A percentile compares a stretch with the other conserved stretches of the same genome.
Conservation (phyloP, 2,113 vertebrate genomes). For the Aix galericulata region DNA sequence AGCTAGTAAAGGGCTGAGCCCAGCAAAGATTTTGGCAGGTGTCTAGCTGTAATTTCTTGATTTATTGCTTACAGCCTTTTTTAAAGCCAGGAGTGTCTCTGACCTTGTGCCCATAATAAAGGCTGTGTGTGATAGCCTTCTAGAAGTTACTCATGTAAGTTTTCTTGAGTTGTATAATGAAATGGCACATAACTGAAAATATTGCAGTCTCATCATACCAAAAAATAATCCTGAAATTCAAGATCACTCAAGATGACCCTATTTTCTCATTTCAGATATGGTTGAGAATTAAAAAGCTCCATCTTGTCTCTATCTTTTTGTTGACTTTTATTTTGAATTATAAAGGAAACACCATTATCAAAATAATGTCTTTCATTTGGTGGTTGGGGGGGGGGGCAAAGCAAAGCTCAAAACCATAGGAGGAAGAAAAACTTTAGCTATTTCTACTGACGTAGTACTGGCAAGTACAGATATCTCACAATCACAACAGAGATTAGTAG, state of each 20-base stretch:
- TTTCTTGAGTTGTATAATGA: neutral
- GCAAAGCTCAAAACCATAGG: neutral
- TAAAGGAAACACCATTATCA: conserved; percentile 28
- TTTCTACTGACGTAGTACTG: conserved; percentile 1
- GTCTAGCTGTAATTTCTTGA: neutral
- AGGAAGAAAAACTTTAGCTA: conserved; percentile 53
- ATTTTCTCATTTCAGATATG: neutral
- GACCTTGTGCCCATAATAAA: neutral
- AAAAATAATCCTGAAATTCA: neutral
- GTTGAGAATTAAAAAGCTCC: conserved; percentile 18
- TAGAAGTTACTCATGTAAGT: neutral
- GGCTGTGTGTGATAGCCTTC: neutral
- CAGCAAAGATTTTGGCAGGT: neutral
- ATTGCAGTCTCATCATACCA: neutral
- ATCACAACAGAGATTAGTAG: neutral
- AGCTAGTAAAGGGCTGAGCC: neutral
- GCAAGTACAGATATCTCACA: neutral
- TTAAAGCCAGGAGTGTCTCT: neutral
- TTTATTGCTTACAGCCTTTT: conserved; percentile 10
- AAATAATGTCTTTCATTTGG: conserved; percentile 34
- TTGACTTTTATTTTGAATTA: conserved; percentile 22
- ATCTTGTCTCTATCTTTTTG: neutral
- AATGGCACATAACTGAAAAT: neutral
- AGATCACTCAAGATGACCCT: neutral
- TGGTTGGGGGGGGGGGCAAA: neutral